These are phyloP conservation scores for Helogale parvula DNA, from an alignment of 2,113 vertebrate genomes.

Conservation along the genomic window DNA sequence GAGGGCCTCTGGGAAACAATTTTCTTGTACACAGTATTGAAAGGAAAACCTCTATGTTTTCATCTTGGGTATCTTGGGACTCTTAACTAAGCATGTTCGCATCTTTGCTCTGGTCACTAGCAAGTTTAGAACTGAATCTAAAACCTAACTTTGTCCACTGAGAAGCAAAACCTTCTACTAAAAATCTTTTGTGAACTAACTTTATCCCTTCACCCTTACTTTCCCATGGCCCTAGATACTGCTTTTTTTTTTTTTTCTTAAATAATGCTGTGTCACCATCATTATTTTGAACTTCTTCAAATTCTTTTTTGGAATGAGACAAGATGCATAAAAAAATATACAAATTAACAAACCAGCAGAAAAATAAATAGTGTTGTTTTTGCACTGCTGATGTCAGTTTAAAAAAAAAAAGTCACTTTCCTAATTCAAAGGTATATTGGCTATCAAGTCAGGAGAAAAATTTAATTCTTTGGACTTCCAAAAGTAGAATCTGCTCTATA, in stretches of 20 bases:
- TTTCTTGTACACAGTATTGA: not conserved
- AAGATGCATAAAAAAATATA: constrained; percentile 25
- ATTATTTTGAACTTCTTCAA: constrained; percentile 37
- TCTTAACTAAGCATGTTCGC: not conserved
- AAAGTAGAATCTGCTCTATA: not conserved
- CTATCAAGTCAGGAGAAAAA: not conserved
- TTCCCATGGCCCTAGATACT: not conserved
- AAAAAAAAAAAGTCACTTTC: constrained; percentile 5
- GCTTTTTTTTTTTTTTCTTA: not conserved
- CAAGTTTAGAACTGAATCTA: not conserved
- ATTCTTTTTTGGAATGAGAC: not conserved
- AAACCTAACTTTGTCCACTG: not conserved
- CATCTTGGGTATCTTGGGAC: not conserved
- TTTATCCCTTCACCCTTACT: not conserved
- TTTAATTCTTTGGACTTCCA: not conserved
- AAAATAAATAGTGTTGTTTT: constrained; percentile 16
- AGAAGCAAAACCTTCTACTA: not conserved
- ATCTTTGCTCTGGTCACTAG: not conserved
- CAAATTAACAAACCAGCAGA: constrained; percentile 32
- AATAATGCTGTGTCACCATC: not conserved
- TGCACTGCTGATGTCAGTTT: not conserved
- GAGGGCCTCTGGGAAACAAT: not conserved
- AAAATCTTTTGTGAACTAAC: not conserved
- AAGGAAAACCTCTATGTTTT: constrained; percentile 18
- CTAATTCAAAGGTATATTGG: not conserved